Evolutionary conservation across 2,797 vertebrate species (phyloP), one percentile per base, ranked within the genome.

Genomic region (Peromyscus eremicus): DNA sequence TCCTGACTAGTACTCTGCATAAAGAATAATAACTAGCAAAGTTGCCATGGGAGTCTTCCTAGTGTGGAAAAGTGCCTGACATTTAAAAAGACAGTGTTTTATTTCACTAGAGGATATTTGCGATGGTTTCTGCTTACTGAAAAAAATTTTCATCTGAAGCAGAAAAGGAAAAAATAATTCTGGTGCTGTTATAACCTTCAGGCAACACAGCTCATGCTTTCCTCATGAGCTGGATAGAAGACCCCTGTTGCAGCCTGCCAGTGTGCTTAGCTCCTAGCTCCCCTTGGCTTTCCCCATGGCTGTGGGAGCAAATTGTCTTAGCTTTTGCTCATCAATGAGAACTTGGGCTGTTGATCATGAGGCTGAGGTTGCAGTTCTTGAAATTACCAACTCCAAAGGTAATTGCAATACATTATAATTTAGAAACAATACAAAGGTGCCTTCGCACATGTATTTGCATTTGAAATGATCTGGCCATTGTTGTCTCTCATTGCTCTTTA

Each of bases 311-410:
- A 89, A 62, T 86, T 37, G 34, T 70, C 43, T 95, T 92, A 92
- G 40, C 82, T 92, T 79, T 94, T 85, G 46, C 19, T 94, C 66
- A 95, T 94, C 92, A 32, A 76, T 90, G 76, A 94, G 76, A 92
- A 88, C 55, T 95, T 96, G 82, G 83, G 80, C 21, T 70, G 43
- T 96, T 90, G 96, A 34, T 85, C 73, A 88, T 75, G 90, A 91
- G 62, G 9, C 79, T 85, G 55, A 89, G 49, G 13, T 93, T 93
- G 92, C 91, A 66, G 80, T 75, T 91, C 14, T 95, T 95, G 81
- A 89, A 96, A 73, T 81, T 68, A n/a, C 19, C 14, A n/a, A 3
- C 17, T 40, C 40, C 49, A 97, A 87, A 84, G 75, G 2, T 93
- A 96, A 94, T 81, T n/a, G 13, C 32, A 46, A 92, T 46, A 71